A percentile compares a stretch with the other conserved stretches of the same genome.
These are phyloP conservation scores for Stenchaetothrips biformis DNA, from an alignment of 2,888 invertebrate genomes.

Conservation along the genomic window DNA sequence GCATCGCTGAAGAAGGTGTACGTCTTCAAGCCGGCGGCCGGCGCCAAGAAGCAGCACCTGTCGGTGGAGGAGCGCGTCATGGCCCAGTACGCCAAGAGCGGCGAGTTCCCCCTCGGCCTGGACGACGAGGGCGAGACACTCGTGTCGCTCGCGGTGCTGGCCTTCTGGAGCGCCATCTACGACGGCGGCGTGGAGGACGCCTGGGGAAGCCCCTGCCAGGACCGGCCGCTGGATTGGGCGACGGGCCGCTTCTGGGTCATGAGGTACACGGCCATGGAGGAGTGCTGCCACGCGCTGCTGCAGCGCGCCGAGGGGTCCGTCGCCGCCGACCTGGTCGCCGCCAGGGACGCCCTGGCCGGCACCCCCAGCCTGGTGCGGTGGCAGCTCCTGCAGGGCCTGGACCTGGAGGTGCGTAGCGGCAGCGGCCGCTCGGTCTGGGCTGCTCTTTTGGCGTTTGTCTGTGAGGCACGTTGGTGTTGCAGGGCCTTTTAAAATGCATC, in stretches of 20 bases:
- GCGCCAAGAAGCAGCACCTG: not conserved
- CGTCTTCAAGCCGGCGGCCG: not conserved
- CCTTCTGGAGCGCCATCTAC: not conserved
- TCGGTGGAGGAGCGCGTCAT: constrained; percentile 8
- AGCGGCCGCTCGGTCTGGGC: too few relatives aligned
- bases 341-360: not conserved
- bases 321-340: not conserved
- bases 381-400: not conserved
- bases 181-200: not conserved
- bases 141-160: constrained; percentile 10
- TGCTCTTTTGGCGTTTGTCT: too few relatives aligned
- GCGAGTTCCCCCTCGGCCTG: not conserved
- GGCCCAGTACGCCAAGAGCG: not conserved
- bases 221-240: constrained; percentile 7
- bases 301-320: not conserved
- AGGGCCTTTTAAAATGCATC: not conserved
- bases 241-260: constrained; percentile 6
- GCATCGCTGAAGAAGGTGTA: not conserved
- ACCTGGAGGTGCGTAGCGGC: not conserved
- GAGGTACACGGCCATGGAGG: not conserved
- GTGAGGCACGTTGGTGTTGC: not conserved
- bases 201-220: not conserved
- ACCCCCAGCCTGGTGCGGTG: constrained; percentile 5
- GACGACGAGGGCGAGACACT: constrained; percentile 18
- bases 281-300: not conserved